Evolutionary conservation across 2,888 invertebrate species (phyloP), one percentile per base, ranked within the genome.

Genomic region (Athalia rosae): DNA sequence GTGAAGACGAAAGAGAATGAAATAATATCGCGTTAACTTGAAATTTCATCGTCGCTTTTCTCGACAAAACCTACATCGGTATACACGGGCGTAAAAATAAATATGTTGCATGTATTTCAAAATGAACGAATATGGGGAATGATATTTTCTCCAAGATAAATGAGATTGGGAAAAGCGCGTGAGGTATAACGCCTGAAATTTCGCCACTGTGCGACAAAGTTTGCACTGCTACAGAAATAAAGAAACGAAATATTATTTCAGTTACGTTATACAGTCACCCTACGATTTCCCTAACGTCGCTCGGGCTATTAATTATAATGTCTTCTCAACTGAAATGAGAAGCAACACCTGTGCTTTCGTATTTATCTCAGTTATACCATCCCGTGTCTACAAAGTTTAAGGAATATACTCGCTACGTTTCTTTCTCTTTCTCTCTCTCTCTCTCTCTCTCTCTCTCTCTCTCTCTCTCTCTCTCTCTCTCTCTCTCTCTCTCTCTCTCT

Each of bases 231-330:
- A 4, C 2, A 53, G 28, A 67, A 67, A 67, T 50, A 41, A 53
- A 11, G 9, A 47, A 73, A 73, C 9, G 4, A 9, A 3, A 71
- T 28, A 28, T 28, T 2, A 28, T 28, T 28, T 28, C 28, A 28
- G 28, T 28, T 28, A 28, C 28, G 28, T 28, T 28, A 28, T 8
- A 71, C 13, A 11, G 59, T 3, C 59, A 28, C 48, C 41, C 45
- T 43, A 15, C 61, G 73, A 73, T 61, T 61, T 47, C 67, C 67
- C 67, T 59, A 13, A 73, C 73, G 73, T 73, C 61, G n/a, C 15
- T 8, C 11, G 45, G 47, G 56, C 59, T 66, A 61, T 69, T 48
- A 78, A 79, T 58, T 43, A 77, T 63, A 45, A 4, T 13, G 43
- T n/a, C 50, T 50, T 15, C 41, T 41, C 47, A 45, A 64, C 28